These are phyloP conservation scores for Chiloscyllium plagiosum DNA, from an alignment of 2,113 vertebrate species.

Conservation along the genomic window DNA sequence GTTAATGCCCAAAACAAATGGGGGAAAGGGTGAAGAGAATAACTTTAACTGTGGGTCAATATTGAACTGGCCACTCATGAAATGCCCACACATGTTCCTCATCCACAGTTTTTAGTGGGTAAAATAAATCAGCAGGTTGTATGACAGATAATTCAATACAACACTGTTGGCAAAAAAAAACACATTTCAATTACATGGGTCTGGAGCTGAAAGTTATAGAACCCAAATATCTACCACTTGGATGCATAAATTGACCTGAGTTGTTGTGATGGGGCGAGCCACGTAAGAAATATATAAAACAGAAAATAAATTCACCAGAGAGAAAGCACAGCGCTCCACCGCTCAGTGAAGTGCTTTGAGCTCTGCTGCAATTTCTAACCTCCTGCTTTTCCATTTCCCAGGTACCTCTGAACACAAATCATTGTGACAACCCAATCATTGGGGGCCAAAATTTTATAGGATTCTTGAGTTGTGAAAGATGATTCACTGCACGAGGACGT, in stretches of 20 bases:
- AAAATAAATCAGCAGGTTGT: background rate
- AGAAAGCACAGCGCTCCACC: background rate
- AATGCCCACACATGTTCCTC: background rate
- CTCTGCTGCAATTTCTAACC: slow-evolving; percentile 22
- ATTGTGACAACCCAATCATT: slow-evolving; percentile 78
- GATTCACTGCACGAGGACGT: slow-evolving; percentile 45
- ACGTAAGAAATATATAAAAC: background rate
- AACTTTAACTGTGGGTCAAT: background rate
- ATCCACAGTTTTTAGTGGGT: background rate
- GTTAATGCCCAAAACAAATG: background rate
- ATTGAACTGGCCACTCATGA: background rate
- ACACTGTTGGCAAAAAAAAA: background rate
- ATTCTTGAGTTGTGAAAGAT: slow-evolving; percentile 53
- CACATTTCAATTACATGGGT: background rate
- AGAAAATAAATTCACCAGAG: background rate
- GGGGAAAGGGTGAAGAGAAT: background rate
- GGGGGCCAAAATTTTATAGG: slow-evolving; percentile 51
- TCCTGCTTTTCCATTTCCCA: slow-evolving; percentile 29
- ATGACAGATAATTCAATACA: background rate
- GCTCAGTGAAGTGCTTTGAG: background rate
- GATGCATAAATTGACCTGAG: background rate
- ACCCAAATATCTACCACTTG: background rate
- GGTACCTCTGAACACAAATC: slow-evolving; percentile 63
- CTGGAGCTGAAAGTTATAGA: background rate
- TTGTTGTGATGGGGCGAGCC: background rate